A percentile compares a stretch with the other conserved stretches of the same genome.
Evolutionary conservation across 2,888 invertebrate species (phyloP).

Genomic region (Cheilosia vulpina): DNA sequence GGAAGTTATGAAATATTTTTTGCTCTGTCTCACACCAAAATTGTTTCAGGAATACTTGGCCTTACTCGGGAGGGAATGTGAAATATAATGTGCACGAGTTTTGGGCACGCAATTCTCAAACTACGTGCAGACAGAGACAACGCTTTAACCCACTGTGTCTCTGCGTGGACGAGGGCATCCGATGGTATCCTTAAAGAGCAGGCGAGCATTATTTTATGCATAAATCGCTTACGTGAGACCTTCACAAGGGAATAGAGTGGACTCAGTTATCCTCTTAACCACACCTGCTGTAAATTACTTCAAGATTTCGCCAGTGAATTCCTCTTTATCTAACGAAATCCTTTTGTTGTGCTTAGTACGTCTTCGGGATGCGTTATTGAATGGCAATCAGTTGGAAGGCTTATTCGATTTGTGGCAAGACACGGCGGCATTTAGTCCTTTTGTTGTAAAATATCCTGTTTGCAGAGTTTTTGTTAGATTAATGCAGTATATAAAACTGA

Average conservation of each 20-base stretch:
- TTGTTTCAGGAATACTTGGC: neutral
- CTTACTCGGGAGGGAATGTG: slow-evolving; percentile 21
- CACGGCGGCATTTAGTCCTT: neutral
- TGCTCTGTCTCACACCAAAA: neutral
- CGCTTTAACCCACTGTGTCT: slow-evolving; percentile 41
- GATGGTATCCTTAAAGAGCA: slow-evolving; percentile 7
- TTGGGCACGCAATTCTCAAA: slow-evolving; percentile 32
- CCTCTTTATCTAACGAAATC: slow-evolving; percentile 9
- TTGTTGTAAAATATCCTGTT: no score
- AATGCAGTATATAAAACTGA: no score
- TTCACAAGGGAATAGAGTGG: neutral
- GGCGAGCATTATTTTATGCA: slow-evolving; percentile 30
- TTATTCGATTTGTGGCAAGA: slow-evolving; percentile 17
- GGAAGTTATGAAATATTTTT: slow-evolving; percentile 28
- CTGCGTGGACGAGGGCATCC: slow-evolving; percentile 1
- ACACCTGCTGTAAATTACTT: slow-evolving; percentile 51
- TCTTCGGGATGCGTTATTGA: slow-evolving; percentile 22
- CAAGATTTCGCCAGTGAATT: slow-evolving; percentile 21
- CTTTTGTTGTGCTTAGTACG: neutral
- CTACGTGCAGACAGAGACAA: slow-evolving; percentile 49
- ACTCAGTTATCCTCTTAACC: slow-evolving; percentile 37
- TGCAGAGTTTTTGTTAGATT: no score
- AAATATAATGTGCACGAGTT: slow-evolving; percentile 46
- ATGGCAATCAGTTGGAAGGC: slow-evolving; percentile 24
- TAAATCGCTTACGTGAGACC: slow-evolving; percentile 59